Percentiles rank a stretch among this genome's conserved stretches.
These are phyloP conservation scores for Crotophaga sulcirostris DNA, from an alignment of 2,113 vertebrate species.

Conservation along the genomic window DNA sequence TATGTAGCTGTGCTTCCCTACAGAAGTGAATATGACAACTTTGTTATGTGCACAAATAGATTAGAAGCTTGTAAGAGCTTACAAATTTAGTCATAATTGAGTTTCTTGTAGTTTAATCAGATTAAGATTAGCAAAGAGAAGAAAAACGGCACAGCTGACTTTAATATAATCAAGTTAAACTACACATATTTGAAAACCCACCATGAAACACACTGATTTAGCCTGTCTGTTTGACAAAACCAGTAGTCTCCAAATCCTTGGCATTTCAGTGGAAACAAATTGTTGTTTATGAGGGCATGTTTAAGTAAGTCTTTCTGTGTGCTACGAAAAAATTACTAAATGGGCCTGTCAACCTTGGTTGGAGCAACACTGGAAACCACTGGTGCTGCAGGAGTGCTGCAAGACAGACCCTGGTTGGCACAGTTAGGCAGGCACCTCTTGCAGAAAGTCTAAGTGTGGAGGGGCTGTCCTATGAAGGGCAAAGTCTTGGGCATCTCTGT, in stretches of 20 bases:
- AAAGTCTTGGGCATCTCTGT: background rate
- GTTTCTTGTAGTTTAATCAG: background rate
- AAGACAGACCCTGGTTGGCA: no score
- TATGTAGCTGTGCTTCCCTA: background rate
- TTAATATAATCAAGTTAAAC: background rate
- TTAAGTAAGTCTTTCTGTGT: background rate
- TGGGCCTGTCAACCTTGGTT: accelerated
- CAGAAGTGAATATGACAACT: background rate
- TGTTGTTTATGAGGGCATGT: background rate
- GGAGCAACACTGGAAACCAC: background rate
- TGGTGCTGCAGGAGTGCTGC: background rate
- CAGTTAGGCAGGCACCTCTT: background rate
- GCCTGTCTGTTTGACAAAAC: background rate
- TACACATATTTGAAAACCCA: background rate
- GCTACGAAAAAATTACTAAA: background rate
- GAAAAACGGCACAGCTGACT: background rate
- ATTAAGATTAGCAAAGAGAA: background rate
- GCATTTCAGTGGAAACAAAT: background rate
- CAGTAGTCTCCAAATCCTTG: background rate
- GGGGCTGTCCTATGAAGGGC: background rate
- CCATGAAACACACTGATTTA: background rate
- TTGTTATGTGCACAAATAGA: background rate
- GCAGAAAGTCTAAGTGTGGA: background rate
- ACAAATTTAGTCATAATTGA: background rate
- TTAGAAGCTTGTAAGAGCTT: background rate